phyloP scores from a whole-genome alignment of 2,797 vertebrate species.

The Clamator glandarius region DNA sequence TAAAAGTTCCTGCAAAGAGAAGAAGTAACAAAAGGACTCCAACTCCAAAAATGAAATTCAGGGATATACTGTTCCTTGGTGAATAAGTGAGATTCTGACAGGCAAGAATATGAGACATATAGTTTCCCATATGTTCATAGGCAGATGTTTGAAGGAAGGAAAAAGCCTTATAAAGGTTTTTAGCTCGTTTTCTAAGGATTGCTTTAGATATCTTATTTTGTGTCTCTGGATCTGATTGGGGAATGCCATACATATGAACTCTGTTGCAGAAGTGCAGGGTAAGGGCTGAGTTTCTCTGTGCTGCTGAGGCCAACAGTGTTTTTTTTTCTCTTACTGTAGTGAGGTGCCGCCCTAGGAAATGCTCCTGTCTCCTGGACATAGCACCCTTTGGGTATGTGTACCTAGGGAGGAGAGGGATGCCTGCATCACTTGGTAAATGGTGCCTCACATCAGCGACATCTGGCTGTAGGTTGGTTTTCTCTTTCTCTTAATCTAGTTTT shows the following conservation, averaged over 20 bases:
- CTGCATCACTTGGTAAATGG: fast-evolving
- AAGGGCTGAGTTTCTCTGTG: neutral
- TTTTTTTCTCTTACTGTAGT: neutral
- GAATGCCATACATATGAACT: neutral
- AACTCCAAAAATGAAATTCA: neutral
- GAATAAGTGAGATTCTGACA: neutral
- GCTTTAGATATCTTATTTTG: neutral
- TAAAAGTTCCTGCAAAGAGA: neutral
- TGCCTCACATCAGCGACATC: neutral
- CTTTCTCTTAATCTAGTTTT: neutral
- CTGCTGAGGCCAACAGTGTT: neutral
- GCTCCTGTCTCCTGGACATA: neutral
- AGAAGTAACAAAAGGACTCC: neutral
- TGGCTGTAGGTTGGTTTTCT: neutral
- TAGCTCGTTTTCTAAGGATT: neutral
- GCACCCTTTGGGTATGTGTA: too few relatives aligned
- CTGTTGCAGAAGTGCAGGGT: neutral
- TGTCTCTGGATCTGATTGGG: neutral
- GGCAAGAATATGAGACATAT: neutral
- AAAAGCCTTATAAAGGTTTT: neutral
- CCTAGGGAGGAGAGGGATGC: neutral
- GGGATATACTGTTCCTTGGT: neutral
- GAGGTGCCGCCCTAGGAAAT: neutral
- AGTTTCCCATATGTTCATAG: too few relatives aligned
- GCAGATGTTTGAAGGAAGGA: neutral